Percentiles rank a stretch among this genome's conserved stretches.
Conservation (phyloP, 2,888 invertebrate species). For the Scaptomyza caliginosa region DNA sequence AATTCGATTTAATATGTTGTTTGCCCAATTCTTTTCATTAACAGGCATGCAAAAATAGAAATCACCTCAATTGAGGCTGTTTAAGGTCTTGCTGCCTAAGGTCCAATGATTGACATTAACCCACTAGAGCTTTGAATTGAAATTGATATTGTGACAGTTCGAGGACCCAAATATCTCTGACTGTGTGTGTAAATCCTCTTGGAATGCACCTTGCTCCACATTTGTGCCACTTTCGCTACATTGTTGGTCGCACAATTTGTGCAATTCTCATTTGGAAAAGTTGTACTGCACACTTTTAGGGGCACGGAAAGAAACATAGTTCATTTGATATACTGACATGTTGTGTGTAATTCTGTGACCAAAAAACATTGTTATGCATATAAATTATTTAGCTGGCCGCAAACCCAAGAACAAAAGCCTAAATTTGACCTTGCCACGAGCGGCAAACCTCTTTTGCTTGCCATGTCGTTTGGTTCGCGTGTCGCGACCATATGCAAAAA, state of each 20-base stretch:
- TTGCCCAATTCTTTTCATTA: not conserved
- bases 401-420: constrained; percentile 21
- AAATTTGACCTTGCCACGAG: constrained; percentile 49
- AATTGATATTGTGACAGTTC: constrained; percentile 32
- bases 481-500: constrained; percentile 41
- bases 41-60: not conserved
- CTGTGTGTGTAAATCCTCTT: not conserved
- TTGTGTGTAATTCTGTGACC: constrained; percentile 1
- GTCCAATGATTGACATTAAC: not conserved
- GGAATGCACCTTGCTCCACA: constrained; percentile 14
- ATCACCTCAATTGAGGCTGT: not conserved
- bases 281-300: constrained; percentile 23
- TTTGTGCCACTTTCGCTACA: not conserved
- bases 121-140: constrained; percentile 2
- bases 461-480: constrained; percentile 36
- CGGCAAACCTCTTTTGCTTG: constrained; percentile 27
- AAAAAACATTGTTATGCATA: constrained; percentile 26
- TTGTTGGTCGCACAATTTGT: not conserved
- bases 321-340: constrained; percentile 1
- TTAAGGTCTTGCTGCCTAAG: not conserved
- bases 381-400: constrained; percentile 49
- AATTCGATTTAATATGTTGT: constrained; percentile 10
- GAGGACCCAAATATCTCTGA: not conserved
- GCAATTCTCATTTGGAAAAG: not conserved
- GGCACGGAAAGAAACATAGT: not conserved